phyloP scores from a whole-genome alignment of 2,888 invertebrate species.

The Ganaspis brasiliensis region DNA sequence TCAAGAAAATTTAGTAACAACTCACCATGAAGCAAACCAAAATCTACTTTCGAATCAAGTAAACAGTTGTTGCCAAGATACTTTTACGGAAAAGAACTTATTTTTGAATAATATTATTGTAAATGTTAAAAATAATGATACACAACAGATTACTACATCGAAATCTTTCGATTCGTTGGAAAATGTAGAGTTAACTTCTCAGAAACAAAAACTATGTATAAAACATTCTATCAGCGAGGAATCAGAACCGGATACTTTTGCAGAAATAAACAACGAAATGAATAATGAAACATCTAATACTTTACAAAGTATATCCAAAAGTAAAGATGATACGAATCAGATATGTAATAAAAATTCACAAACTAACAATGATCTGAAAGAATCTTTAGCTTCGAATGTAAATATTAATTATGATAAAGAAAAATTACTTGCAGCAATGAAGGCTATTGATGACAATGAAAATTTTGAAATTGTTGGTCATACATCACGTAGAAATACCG shows the following conservation, averaged over 20 bases:
- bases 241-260: not conserved
- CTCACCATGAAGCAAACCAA: too few species aligned
- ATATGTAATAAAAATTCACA: not conserved
- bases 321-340: not conserved
- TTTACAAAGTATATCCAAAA: not conserved
- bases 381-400: not conserved
- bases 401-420: constrained; percentile 80
- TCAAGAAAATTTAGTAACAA: not conserved
- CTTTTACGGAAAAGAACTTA: not conserved
- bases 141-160: not conserved
- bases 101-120: not conserved
- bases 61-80: not conserved
- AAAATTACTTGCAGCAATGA: constrained; percentile 84
- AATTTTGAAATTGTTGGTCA: constrained; percentile 71
- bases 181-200: not conserved
- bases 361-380: not conserved
- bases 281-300: not conserved
- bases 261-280: not conserved
- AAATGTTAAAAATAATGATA: not conserved
- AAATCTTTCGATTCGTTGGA: not conserved
- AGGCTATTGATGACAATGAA: constrained; percentile 84
- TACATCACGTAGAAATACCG: constrained; percentile 61
- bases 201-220: not conserved
- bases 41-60: too few species aligned
- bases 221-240: constrained; percentile 19